Evolutionary conservation across 2,797 vertebrate species (phyloP), one percentile per base, ranked within the genome.

Genomic region (Scarus forsteni): DNA sequence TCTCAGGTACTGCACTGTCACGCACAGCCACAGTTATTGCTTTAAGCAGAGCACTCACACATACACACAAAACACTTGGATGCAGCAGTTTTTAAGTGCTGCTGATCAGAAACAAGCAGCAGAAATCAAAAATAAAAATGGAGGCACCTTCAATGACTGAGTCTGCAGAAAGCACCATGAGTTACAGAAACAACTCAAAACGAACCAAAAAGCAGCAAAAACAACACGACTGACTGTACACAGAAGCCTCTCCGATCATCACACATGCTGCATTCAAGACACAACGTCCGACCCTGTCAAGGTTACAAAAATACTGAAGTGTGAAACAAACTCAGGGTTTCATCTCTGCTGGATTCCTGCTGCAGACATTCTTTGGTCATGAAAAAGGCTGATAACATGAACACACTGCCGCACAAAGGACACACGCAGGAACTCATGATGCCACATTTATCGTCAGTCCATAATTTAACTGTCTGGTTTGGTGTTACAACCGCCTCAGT

Each of bases 301-400:
- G 34, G 0, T 8, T 62, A 59, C 19, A 89, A 78, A 80, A 90
- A 85, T 68, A 90, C 81, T 90, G 70, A 85, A 69, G 60, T 36
- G 43, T 40, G 62, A 81, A 75, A 64, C 61, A 51, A 70, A 70
- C 45, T 61, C 61, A 13, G 54, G 69, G 66, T 54, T 80, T 82
- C 58, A 39, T 71, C 76, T 83, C 66, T 44, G 54, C 68, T 54
- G 62, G 64, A 13, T 75, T 84, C 73, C 73, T 66, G 68, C 83
- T 80, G 78, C 77, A 77, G 54, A 93, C 92, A 93, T 93, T 92
- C 92, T 93, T 93, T 93, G 90, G 92, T 93, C 92, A 68, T 88
- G 71, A 81, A 82, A 84, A 77, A 73, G 73, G 79, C 68, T 65
- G 65, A 89, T 85, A 62, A 82, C 69, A 51, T 68, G 7, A 43